phyloP scores from a whole-genome alignment of 2,888 invertebrate genomes.

The Drosophila infuscata region DNA sequence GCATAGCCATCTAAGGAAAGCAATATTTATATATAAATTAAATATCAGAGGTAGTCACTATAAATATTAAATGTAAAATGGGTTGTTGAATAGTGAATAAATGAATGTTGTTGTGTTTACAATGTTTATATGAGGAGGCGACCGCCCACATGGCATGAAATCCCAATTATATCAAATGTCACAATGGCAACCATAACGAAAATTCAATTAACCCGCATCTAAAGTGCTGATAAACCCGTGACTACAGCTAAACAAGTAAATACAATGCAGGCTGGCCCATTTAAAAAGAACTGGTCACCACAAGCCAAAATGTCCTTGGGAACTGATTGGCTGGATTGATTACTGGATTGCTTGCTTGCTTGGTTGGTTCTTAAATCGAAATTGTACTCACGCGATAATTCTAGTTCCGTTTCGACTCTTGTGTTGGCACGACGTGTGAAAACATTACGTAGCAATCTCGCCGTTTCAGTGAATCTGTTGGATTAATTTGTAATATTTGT shows the following conservation, averaged over 20 bases:
- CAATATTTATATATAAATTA: slow-evolving; percentile 1
- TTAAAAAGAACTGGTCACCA: slow-evolving; percentile 39
- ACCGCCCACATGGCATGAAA: not conserved
- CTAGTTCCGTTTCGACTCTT: slow-evolving; percentile 93
- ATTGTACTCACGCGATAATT: slow-evolving; percentile 95
- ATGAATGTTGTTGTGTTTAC: slow-evolving; percentile 9
- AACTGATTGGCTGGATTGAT: slow-evolving; percentile 35
- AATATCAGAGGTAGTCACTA: slow-evolving; percentile 15
- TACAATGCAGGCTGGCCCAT: slow-evolving; percentile 36
- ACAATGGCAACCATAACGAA: slow-evolving; percentile 30
- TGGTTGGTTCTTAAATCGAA: slow-evolving; percentile 34
- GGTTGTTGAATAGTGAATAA: slow-evolving; percentile 17
- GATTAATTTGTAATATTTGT: slow-evolving; percentile 52
- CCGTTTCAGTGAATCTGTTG: slow-evolving; percentile 97
- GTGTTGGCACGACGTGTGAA: slow-evolving; percentile 92
- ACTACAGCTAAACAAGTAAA: slow-evolving; percentile 4
- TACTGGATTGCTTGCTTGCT: not conserved
- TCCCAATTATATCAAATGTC: slow-evolving; percentile 33
- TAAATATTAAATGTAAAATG: not conserved
- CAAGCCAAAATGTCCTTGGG: slow-evolving; percentile 34
- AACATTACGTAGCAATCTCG: slow-evolving; percentile 97
- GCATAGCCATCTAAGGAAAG: slow-evolving; percentile 94
- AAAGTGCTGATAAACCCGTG: slow-evolving; percentile 30
- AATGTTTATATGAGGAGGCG: not conserved
- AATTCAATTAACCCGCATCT: slow-evolving; percentile 41